phyloP scores from a whole-genome alignment of 2,888 invertebrate genomes.

The Brenthis hecate region DNA sequence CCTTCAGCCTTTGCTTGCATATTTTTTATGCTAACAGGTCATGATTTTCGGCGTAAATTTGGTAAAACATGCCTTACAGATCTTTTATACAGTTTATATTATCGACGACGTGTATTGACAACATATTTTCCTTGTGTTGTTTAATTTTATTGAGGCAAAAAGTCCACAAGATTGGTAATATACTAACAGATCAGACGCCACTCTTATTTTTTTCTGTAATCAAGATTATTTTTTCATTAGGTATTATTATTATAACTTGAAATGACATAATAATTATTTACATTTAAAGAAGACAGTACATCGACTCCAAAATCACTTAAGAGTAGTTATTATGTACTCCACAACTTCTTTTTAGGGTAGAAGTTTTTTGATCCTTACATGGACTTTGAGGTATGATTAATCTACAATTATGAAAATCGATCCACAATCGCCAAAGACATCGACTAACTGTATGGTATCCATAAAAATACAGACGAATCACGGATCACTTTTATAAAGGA shows the following conservation, averaged over 20 bases:
- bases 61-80: conserved; percentile 11
- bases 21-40: conserved; percentile 39
- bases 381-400: too few relatives aligned
- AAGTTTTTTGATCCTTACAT: too few relatives aligned
- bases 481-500: conserved; percentile 20
- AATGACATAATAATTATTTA: not conserved
- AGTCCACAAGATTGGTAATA: not conserved
- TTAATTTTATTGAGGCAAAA: not conserved
- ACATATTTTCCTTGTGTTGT: not conserved
- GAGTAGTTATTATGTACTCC: not conserved
- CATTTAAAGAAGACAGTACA: not conserved
- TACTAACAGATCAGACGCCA: conserved; percentile 3
- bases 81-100: not conserved
- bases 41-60: conserved; percentile 26
- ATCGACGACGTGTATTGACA: not conserved
- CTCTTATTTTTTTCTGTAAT: not conserved
- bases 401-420: too few relatives aligned
- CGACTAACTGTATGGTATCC: too few relatives aligned
- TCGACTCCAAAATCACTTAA: not conserved
- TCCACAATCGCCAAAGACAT: too few relatives aligned
- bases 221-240: not conserved
- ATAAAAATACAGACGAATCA: not conserved
- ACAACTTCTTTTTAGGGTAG: too few relatives aligned
- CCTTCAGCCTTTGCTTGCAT: conserved; percentile 29
- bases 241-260: too few relatives aligned